Conservation (phyloP, 2,888 invertebrate species). For the Shargacucullia verbasci region DNA sequence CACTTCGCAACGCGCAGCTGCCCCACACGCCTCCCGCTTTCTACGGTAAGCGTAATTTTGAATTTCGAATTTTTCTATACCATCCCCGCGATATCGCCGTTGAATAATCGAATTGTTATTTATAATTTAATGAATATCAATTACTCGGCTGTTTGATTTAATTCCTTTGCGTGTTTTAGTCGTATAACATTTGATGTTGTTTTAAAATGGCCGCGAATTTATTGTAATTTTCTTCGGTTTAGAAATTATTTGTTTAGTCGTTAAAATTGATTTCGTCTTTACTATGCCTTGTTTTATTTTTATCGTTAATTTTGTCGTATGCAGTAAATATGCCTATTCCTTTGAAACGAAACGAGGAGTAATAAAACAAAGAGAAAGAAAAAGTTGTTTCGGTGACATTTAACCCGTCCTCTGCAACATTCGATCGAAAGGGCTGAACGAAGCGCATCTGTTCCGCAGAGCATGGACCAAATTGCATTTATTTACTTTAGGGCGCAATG, state of each 20-base stretch:
- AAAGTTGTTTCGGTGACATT: constrained; percentile 35
- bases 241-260: constrained; percentile 12
- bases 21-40: constrained; percentile 63
- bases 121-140: constrained; percentile 44
- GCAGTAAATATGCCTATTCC: neutral
- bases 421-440: constrained; percentile 17
- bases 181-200: constrained; percentile 28
- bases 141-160: constrained; percentile 43
- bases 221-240: constrained; percentile 17
- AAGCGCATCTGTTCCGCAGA: constrained; percentile 29
- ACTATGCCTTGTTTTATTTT: neutral
- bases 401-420: constrained; percentile 29
- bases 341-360: constrained; percentile 1
- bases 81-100: constrained; percentile 52
- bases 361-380: neutral
- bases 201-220: constrained; percentile 37
- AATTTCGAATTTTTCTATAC: constrained; percentile 45
- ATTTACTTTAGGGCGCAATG: constrained; percentile 2
- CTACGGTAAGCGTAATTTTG: constrained; percentile 58
- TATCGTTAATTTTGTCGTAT: constrained; percentile 1
- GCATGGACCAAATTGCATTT: constrained; percentile 26
- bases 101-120: constrained; percentile 40
- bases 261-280: neutral
- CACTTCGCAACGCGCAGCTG: constrained; percentile 80
- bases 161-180: constrained; percentile 46